Evolutionary conservation across 2,888 invertebrate species (phyloP).

Genomic region (Caenorhabditis virilis): DNA sequence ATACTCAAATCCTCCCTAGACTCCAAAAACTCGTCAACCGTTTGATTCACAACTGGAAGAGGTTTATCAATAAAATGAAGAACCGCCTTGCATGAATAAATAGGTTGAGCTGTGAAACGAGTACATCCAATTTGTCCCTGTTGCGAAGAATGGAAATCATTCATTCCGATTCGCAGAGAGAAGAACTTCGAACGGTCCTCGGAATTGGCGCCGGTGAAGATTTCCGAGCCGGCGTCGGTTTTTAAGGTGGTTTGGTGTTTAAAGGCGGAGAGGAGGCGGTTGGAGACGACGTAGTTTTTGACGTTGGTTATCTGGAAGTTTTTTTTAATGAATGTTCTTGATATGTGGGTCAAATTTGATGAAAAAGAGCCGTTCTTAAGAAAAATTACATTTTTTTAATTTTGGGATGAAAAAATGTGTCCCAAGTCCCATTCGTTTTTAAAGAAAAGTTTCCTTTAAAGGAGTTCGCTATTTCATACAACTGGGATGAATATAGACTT

Average conservation of each 20-base stretch:
- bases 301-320: not conserved
- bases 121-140: not conserved
- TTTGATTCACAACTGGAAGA: not conserved
- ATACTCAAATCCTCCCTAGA: not conserved
- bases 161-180: not conserved
- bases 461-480: no score
- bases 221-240: not conserved
- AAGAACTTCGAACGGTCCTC: not conserved
- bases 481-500: no score
- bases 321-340: no score
- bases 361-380: no score
- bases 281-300: not conserved
- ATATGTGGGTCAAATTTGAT: no score
- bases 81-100: conserved; percentile 4
- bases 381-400: no score
- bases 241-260: not conserved
- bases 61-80: conserved; percentile 5
- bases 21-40: not conserved
- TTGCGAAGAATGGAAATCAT: not conserved
- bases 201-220: not conserved
- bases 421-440: no score
- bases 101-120: not conserved
- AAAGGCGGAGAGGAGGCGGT: not conserved
- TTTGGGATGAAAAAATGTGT: no score
- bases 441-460: no score